A percentile compares a stretch with the other conserved stretches of the same genome.
phyloP scores from a whole-genome alignment of 2,113 vertebrate genomes.

The Propithecus coquereli region DNA sequence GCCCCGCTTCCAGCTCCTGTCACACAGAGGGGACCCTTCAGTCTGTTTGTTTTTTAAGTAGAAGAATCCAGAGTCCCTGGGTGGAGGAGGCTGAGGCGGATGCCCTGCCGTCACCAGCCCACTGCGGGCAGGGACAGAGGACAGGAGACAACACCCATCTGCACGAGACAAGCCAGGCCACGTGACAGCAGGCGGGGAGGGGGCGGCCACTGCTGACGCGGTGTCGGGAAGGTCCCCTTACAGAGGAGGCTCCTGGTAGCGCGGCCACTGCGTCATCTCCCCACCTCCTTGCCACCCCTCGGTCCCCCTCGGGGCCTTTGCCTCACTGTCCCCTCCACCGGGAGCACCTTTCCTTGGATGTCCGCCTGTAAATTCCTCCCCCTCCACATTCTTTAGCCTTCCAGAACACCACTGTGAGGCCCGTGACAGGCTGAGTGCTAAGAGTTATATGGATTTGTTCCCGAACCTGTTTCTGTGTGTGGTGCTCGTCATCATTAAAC shows the following conservation, averaged over 20 bases:
- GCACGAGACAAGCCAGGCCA: neutral
- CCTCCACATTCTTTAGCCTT: too few species aligned
- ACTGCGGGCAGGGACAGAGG: neutral
- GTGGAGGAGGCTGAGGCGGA: neutral
- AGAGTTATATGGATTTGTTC: neutral
- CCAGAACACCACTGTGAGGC: too few species aligned
- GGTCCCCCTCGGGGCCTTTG: too few species aligned
- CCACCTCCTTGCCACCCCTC: too few species aligned
- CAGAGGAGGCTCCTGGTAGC: too few species aligned
- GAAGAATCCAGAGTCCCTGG: neutral
- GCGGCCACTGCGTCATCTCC: too few species aligned
- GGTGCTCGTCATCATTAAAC: fast-evolving
- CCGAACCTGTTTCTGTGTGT: neutral
- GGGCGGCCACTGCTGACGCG: neutral
- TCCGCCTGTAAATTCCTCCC: too few species aligned
- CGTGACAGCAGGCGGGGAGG: neutral
- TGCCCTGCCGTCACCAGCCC: neutral
- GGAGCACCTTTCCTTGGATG: too few species aligned
- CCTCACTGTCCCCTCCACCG: too few species aligned
- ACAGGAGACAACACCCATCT: fast-evolving
- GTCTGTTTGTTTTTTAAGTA: neutral
- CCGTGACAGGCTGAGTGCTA: neutral
- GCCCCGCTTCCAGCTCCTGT: neutral
- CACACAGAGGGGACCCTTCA: neutral
- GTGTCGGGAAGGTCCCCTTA: neutral